phyloP scores from a whole-genome alignment of 2,888 invertebrate species.

The Parasteatoda lunata region DNA sequence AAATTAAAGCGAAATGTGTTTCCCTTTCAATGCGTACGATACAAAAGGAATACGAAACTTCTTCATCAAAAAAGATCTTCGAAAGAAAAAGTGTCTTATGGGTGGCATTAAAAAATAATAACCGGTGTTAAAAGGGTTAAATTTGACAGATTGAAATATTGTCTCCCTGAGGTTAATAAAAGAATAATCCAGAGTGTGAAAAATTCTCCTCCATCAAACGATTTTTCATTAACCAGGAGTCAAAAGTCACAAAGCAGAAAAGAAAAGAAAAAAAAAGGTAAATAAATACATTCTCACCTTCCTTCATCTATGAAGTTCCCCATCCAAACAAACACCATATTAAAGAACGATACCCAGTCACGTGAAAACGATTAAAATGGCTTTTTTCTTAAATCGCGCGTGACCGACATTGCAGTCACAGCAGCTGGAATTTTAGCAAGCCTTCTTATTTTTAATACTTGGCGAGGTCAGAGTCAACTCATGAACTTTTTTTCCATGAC shows the following conservation, averaged over 20 bases:
- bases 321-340: background rate
- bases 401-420: slow-evolving; percentile 44
- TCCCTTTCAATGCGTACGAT: too few relatives aligned
- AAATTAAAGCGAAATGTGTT: too few relatives aligned
- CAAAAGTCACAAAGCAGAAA: background rate
- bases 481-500: slow-evolving; percentile 30
- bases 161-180: too few relatives aligned
- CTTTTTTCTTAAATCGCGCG: slow-evolving; percentile 24
- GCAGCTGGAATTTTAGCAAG: slow-evolving; percentile 48
- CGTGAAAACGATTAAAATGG: slow-evolving; percentile 40
- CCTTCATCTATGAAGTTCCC: background rate
- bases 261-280: background rate
- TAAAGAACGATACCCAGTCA: slow-evolving; percentile 24
- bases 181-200: too few relatives aligned
- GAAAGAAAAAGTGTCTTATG: too few relatives aligned
- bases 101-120: too few relatives aligned
- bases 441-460: background rate
- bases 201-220: too few relatives aligned
- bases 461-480: slow-evolving; percentile 47
- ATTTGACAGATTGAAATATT: too few relatives aligned
- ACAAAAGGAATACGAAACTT: too few relatives aligned
- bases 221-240: background rate
- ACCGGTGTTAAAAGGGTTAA: too few relatives aligned
- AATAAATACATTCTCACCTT: background rate
- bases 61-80: too few relatives aligned